Base-by-base conservation (phyloP, 2,888 invertebrate species). In the Diarsia brunnea region DNA sequence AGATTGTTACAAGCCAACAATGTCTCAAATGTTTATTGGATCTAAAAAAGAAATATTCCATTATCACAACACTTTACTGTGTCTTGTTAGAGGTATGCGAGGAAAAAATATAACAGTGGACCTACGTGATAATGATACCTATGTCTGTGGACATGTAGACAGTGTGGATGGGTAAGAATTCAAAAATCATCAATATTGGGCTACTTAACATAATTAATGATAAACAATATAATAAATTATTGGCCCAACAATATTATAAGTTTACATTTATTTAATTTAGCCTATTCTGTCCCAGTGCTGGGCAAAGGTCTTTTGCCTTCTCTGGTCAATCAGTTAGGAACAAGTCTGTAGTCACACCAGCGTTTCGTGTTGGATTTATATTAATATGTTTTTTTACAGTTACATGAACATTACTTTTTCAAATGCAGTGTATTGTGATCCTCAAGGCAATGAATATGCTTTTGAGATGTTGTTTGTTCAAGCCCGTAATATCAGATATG, bases 401-500 rank as follows among this genome's bases (percentile, higher is more conserved):
- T 97, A 89, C 87, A 98, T 98, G 98, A 98, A 98, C 88, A 93
- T 98, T 72, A 96, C 97, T 79, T 96, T 98, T 94, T 93, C 93
- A 84, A 97, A 98, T 91, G 97, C 97, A 75, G 92, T 97, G 31
- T 98, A 97, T 90, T 97, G 97, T 88, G 97, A 98, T 92, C 95
- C 97, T 4, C 95, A 96, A 93, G 97, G 97, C 73, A 95, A 96
- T 89, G 96, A 97, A 90, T 97, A 95, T 88, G 89, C 91, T n/a
- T 98, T 97, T 92, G 97, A 97, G 58, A 94, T 96, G 86, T 96
- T 98, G 84, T 98, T 97, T 92, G 90, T 98, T 38, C 97, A 97
- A 73, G 96, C 97, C 38, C 96, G 98, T 84, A 97, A 97, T 88
- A 97, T 98, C 76, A 97, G 98, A 90, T 97, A 97, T 91, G 97